Evolutionary conservation across 2,888 invertebrate genomes (phyloP).

Genomic region (Lumbricus terrestris): DNA sequence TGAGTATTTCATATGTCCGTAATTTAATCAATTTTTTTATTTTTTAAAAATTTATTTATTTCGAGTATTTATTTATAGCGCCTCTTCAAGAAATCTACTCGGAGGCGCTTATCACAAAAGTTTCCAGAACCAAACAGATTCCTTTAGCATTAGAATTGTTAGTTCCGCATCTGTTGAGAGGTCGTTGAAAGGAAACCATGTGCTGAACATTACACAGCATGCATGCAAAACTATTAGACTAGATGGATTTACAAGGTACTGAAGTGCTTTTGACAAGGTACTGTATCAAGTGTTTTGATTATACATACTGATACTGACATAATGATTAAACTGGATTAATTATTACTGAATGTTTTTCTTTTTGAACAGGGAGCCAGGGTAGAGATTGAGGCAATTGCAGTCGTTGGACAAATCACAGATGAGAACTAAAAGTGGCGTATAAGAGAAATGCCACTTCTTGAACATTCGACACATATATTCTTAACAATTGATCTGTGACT

Average conservation of each 20-base stretch:
- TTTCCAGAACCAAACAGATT: not conserved
- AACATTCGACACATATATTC: not conserved
- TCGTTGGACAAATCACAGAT: constrained; percentile 64
- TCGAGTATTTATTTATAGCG: no score
- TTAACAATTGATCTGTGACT: not conserved
- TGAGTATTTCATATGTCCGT: not conserved
- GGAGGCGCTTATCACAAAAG: not conserved
- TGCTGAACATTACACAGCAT: not conserved
- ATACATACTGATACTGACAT: not conserved
- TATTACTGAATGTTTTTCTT: not conserved
- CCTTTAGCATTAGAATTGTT: not conserved
- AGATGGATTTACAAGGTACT: not conserved
- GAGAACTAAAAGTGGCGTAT: not conserved
- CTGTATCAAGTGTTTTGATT: no score
- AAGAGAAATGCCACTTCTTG: not conserved
- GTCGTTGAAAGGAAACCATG: not conserved
- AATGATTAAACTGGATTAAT: not conserved
- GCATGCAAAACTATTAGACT: not conserved
- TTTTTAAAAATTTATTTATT: not conserved
- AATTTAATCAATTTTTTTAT: not conserved
- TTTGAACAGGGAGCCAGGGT: constrained; percentile 69
- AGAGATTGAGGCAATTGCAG: constrained; percentile 84
- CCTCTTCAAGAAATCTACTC: no score
- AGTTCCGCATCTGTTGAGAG: not conserved
- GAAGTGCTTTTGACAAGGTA: no score